Evolutionary conservation across 2,797 vertebrate species (phyloP).

Genomic region (Macrochelys suwanniensis): DNA sequence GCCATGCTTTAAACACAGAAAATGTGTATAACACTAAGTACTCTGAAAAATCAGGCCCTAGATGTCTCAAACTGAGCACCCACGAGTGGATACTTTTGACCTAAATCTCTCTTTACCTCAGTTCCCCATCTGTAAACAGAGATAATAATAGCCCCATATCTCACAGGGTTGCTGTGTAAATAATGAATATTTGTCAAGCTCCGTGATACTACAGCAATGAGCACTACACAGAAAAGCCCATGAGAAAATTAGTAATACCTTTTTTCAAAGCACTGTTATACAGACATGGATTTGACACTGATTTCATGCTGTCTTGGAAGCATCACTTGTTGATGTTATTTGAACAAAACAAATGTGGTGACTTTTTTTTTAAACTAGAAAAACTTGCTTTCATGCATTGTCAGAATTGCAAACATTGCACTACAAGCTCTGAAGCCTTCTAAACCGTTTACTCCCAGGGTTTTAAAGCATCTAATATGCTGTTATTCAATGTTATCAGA

Average conservation of each 20-base stretch:
- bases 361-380: background rate
- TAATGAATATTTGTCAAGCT: background rate
- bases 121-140: background rate
- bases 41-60: background rate
- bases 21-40: background rate
- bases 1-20: background rate
- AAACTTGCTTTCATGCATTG: background rate
- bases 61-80: background rate
- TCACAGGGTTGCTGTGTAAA: background rate
- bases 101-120: background rate
- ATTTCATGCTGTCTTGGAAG: background rate
- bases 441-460: background rate
- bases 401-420: background rate
- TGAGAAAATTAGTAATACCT: background rate
- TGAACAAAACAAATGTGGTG: background rate
- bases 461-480: background rate
- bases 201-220: background rate
- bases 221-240: background rate
- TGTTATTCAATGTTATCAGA: background rate
- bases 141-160: background rate
- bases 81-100: background rate
- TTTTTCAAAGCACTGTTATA: background rate
- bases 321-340: background rate
- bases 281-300: background rate
- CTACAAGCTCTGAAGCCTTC: background rate